Conservation (phyloP, 2,113 vertebrate genomes). For the Nothocercus nigrocapillus region DNA sequence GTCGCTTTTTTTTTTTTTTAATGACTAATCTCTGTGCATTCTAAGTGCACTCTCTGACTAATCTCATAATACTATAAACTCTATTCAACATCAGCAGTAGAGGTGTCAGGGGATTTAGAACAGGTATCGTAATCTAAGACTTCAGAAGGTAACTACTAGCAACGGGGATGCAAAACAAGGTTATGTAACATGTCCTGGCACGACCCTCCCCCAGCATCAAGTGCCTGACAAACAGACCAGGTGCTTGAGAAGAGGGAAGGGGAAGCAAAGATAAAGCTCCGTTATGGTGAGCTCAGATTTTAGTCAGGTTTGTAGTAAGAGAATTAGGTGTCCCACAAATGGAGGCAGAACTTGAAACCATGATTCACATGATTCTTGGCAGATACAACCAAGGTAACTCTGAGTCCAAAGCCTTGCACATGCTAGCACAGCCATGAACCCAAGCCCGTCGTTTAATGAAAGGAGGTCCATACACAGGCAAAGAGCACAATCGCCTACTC, state of each 20-base stretch:
- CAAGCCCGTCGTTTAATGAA: neutral
- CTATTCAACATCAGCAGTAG: neutral
- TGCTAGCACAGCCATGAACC: neutral
- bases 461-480: neutral
- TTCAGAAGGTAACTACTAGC: slow-evolving; percentile 37
- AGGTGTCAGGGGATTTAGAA: neutral
- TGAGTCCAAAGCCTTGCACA: neutral
- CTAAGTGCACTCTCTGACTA: neutral
- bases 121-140: neutral
- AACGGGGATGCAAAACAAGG: neutral
- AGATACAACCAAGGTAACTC: neutral
- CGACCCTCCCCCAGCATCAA: neutral
- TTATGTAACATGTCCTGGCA: neutral
- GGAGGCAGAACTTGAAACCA: neutral
- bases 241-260: neutral
- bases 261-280: neutral
- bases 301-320: neutral
- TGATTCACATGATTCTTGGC: neutral
- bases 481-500: neutral
- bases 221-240: neutral
- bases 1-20: neutral
- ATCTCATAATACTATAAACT: neutral
- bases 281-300: neutral
- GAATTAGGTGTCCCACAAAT: neutral
- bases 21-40: neutral